phyloP scores from a whole-genome alignment of 1,140 invertebrate genomes.

The Theocolax elegans region DNA sequence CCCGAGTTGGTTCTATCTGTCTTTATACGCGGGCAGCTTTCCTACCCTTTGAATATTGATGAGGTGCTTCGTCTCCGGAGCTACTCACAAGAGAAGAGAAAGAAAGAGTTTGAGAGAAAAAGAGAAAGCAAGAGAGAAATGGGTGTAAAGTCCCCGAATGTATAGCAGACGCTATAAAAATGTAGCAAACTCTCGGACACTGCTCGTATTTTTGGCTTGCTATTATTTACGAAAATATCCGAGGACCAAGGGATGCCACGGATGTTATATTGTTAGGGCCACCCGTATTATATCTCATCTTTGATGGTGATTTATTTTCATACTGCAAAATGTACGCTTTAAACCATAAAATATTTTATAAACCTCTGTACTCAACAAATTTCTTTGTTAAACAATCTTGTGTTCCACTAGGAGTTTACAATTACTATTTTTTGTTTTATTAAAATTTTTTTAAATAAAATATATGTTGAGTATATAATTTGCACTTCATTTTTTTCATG shows the following conservation, averaged over 20 bases:
- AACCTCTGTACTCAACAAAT: too few relatives aligned
- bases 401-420: too few relatives aligned
- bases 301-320: constrained; percentile 30
- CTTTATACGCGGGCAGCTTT: not conserved
- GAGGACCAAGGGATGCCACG: not conserved
- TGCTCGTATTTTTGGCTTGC: constrained; percentile 5
- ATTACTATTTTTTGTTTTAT: too few relatives aligned
- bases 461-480: too few relatives aligned
- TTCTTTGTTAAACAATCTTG: too few relatives aligned
- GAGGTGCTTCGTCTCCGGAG: constrained; percentile 46
- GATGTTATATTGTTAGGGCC: constrained; percentile 1
- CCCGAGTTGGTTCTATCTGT: too few relatives aligned
- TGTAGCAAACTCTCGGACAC: constrained; percentile 13
- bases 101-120: not conserved
- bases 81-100: too few relatives aligned
- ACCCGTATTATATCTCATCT: constrained; percentile 3
- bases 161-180: constrained; percentile 21
- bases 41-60: constrained; percentile 50
- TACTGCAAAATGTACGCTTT: not conserved
- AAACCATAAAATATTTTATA: too few relatives aligned
- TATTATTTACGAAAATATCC: too few relatives aligned
- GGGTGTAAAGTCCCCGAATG: constrained; percentile 1
- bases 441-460: too few relatives aligned
- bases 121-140: not conserved
- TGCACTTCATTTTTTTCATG: too few relatives aligned